Conservation (phyloP, 64 coral and sea anemone genomes). For the Trachythela sp. region DNA sequence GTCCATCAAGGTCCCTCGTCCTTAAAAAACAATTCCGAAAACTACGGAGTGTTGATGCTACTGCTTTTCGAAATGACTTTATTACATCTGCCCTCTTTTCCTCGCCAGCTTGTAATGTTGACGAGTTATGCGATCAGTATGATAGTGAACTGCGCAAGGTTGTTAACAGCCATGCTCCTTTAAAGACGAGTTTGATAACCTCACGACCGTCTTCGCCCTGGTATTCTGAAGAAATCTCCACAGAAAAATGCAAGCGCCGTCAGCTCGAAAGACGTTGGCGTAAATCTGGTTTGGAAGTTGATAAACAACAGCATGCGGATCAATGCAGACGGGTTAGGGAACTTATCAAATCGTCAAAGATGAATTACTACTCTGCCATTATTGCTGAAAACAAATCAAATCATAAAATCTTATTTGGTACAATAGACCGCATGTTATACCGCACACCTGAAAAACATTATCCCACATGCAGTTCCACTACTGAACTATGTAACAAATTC, state of each 20-base stretch:
- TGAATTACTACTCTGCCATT: constrained; percentile 27
- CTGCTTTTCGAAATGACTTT: too few species aligned
- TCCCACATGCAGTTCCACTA: background rate
- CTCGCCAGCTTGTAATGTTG: too few species aligned
- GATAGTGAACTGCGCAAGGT: background rate
- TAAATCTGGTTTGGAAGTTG: background rate
- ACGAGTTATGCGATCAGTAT: constrained; percentile 30
- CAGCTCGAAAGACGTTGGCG: too few species aligned
- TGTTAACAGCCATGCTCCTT: background rate
- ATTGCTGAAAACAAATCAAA: constrained; percentile 27
- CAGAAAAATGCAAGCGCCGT: constrained; percentile 14
- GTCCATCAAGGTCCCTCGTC: too few species aligned
- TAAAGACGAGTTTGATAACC: constrained; percentile 15
- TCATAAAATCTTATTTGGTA: constrained; percentile 29
- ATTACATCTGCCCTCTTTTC: too few species aligned
- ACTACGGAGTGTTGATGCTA: too few species aligned
- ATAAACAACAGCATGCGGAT: constrained; percentile 2
- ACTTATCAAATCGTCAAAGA: background rate
- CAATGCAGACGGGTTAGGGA: constrained; percentile 24
- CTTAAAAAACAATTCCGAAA: too few species aligned
- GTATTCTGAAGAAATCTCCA: constrained; percentile 21
- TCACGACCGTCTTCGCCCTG: constrained; percentile 27
- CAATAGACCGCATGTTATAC: background rate
- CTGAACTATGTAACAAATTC: constrained; percentile 26
- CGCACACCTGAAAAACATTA: constrained; percentile 7